Base-by-base conservation (phyloP, 1,140 invertebrate genomes). In the Saxidomus purpurata region DNA sequence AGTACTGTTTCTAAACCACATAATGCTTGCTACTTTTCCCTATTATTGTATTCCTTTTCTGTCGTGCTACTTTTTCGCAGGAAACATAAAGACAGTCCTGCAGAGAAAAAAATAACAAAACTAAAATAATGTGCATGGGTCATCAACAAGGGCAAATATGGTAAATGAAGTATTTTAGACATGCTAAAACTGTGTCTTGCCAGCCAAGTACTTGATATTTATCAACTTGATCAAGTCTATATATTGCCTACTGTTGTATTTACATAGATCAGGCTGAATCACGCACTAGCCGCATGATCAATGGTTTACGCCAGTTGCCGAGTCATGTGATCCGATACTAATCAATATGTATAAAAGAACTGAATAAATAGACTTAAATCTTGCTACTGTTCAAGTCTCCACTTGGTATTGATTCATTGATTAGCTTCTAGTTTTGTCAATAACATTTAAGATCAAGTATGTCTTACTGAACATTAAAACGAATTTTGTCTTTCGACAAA, bases 341-440 rank as follows among this genome's bases (percentile, higher is more conserved):
- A 71, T 71, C 67, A 40, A 71, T 71, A 71, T 71, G 34, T 38
- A 71, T 43, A 71, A 71, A 71, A 71, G 67, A 22, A 71, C 67
- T 71, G 67, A 71, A 71, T 71, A 71, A 71, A 71, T 71, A 38
- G 34, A 71, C 67, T 71, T 71, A 71, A 38, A 38, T 17, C 67
- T 71, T 38, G 67, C 36, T 71, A 38, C 67, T 71, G 67, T 71
- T 40, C 17, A 40, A 71, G 67, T 71, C 67, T 71, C 67, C 61
- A 67, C 61, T 71, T n/a, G 4, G 36, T 38, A 71, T 71, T 38
- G 67, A 71, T 71, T 28, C 34, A 28, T 71, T 71, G 67, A 71
- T 71, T 71, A 38, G 67, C 17, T 28, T 6, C 34, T 71, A 17
- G 67, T 71, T 71, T 17, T 38, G 36, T 71, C 34, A n/a, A 38